phyloP scores from a whole-genome alignment of 2,797 vertebrate species.

The Pangasius larnaudii region DNA sequence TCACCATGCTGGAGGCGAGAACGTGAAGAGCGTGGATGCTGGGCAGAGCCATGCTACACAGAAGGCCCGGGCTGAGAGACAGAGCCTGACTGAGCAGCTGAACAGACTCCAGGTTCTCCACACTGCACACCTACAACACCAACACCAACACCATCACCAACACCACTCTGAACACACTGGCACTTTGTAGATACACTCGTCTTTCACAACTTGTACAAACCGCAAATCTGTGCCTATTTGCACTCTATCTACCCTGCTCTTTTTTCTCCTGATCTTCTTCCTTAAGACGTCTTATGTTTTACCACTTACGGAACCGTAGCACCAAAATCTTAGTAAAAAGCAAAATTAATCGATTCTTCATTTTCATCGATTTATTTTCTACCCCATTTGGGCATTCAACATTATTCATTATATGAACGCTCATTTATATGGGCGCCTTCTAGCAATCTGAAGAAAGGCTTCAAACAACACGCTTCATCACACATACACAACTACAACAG shows the following conservation, averaged over 20 bases:
- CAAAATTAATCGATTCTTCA: no score
- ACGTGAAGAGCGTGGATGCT: conserved; percentile 54
- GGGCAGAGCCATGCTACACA: conserved; percentile 69
- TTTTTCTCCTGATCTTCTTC: background rate
- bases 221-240: background rate
- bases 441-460: no score
- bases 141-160: background rate
- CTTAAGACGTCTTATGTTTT: background rate
- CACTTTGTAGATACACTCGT: background rate
- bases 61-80: conserved; percentile 62
- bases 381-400: no score
- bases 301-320: background rate
- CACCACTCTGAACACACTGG: background rate
- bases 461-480: no score
- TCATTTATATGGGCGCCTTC: no score
- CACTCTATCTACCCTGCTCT: background rate
- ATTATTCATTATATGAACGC: no score
- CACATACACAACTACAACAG: no score
- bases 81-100: conserved; percentile 55
- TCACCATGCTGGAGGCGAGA: conserved; percentile 57
- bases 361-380: no score
- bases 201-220: background rate
- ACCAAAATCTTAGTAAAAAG: background rate
- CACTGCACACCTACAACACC: conserved; percentile 69
- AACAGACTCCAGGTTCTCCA: conserved; percentile 64